Evolutionary conservation across 2,113 vertebrate genomes (phyloP).

Genomic region (Cervus canadensis): DNA sequence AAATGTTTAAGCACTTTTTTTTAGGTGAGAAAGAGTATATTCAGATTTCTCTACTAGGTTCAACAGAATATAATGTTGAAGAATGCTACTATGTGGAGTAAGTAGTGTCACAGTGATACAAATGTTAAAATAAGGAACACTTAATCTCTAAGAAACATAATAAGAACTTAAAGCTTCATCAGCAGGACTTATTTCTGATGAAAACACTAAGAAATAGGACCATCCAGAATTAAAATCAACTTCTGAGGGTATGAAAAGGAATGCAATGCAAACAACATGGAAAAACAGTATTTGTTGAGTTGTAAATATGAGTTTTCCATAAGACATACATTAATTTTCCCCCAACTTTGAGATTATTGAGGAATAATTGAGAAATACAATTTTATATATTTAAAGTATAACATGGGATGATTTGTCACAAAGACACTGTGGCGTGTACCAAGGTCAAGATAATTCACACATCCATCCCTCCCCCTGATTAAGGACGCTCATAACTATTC

Average conservation of each 20-base stretch:
- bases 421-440: neutral
- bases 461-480: neutral
- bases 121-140: constrained; percentile 3
- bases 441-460: neutral
- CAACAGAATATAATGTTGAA: constrained; percentile 40
- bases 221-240: constrained; percentile 51
- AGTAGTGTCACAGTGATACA: constrained; percentile 69
- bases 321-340: constrained; percentile 55
- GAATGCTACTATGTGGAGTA: constrained; percentile 48
- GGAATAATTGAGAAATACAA: neutral
- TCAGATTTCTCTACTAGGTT: constrained; percentile 58
- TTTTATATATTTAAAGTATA: neutral
- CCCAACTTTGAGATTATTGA: neutral
- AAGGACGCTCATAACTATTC: constrained; percentile 65
- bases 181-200: constrained; percentile 43
- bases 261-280: constrained; percentile 32
- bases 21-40: constrained; percentile 25
- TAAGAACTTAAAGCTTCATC: constrained; percentile 61
- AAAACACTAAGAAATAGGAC: constrained; percentile 62
- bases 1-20: constrained; percentile 46
- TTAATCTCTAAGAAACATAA: constrained; percentile 14
- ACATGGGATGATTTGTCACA: neutral
- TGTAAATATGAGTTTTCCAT: constrained; percentile 75
- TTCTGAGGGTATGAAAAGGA: constrained; percentile 47
- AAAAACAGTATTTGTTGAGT: constrained; percentile 68